These are phyloP conservation scores for Penaeus indicus DNA, from an alignment of 1,140 invertebrate genomes.

Conservation along the genomic window DNA sequence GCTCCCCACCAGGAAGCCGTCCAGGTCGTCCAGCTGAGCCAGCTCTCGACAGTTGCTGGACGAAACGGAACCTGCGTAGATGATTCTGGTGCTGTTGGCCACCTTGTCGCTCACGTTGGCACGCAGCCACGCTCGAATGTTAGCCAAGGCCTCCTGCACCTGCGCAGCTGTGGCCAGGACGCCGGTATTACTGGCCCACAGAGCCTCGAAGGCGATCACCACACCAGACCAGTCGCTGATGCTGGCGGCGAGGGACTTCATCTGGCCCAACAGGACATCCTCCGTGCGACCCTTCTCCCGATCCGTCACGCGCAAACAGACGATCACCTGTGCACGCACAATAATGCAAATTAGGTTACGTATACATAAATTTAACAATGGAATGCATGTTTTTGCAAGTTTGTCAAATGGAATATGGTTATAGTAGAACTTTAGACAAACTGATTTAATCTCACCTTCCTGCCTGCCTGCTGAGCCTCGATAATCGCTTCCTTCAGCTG, in stretches of 20 bases:
- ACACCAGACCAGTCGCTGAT: conserved; percentile 67
- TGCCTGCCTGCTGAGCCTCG: no score
- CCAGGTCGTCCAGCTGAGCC: conserved; percentile 92
- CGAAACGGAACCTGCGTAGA: conserved; percentile 98
- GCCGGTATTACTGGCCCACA: conserved; percentile 77
- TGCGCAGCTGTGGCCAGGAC: conserved; percentile 92
- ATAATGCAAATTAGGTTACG: no score
- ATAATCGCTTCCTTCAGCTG: no score
- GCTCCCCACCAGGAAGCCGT: conserved; percentile 97
- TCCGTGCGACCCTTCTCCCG: conserved; percentile 1
- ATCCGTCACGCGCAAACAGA: conserved; percentile 49
- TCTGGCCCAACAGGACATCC: conserved; percentile 36
- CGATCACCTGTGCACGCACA: conserved; percentile 21
- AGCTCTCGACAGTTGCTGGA: conserved; percentile 91
- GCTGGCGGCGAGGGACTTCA: conserved; percentile 77
- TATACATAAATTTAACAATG: no score
- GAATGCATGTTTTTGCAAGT: no score
- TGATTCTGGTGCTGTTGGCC: conserved; percentile 85
- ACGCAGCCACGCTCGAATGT: conserved; percentile 86
- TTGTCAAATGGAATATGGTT: no score
- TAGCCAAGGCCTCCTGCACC: conserved; percentile 75
- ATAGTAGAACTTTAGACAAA: no score
- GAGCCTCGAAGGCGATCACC: conserved; percentile 48
- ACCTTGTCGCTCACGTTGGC: conserved; percentile 82
- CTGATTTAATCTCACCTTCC: no score